phyloP scores from a whole-genome alignment of 92 coral and sea anemone genomes.

The Zoanthus sansibaricus region DNA sequence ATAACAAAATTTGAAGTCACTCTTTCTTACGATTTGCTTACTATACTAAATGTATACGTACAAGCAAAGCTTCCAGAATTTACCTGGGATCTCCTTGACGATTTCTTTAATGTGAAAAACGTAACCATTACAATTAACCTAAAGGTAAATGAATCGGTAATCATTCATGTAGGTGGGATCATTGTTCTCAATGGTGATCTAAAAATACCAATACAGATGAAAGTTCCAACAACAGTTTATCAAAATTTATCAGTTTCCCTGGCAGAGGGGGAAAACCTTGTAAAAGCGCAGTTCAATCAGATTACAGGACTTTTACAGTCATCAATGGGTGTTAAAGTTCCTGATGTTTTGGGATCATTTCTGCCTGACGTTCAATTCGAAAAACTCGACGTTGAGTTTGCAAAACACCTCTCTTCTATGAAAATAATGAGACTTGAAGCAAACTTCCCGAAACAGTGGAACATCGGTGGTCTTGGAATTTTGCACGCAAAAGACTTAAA shows the following conservation, averaged over 20 bases:
- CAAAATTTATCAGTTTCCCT: conserved; percentile 49
- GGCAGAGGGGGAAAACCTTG: not conserved
- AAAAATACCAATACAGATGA: conserved; percentile 61
- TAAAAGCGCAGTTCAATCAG: conserved; percentile 23
- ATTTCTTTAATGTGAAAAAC: conserved; percentile 58
- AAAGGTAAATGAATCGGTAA: conserved; percentile 32
- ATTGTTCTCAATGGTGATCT: conserved; percentile 50
- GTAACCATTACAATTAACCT: conserved; percentile 29
- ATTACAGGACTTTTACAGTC: conserved; percentile 48
- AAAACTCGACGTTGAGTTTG: conserved; percentile 47
- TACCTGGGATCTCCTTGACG: conserved; percentile 66
- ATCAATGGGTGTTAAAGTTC: conserved; percentile 40
- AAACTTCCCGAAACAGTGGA: conserved; percentile 43
- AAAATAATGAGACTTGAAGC: conserved; percentile 33
- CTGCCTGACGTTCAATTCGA: conserved; percentile 54
- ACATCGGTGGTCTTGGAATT: conserved; percentile 61
- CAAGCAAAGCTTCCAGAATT: conserved; percentile 38
- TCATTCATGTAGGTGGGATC: conserved; percentile 41
- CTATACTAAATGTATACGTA: conserved; percentile 1
- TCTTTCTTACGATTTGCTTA: conserved; percentile 45
- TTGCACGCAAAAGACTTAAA: conserved; percentile 23
- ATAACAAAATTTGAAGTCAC: conserved; percentile 41
- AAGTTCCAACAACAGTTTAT: conserved; percentile 43
- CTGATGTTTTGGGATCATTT: conserved; percentile 37
- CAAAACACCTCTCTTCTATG: conserved; percentile 34